These are phyloP conservation scores for Metellina segmentata DNA, from an alignment of 2,888 invertebrate species.

Conservation along the genomic window DNA sequence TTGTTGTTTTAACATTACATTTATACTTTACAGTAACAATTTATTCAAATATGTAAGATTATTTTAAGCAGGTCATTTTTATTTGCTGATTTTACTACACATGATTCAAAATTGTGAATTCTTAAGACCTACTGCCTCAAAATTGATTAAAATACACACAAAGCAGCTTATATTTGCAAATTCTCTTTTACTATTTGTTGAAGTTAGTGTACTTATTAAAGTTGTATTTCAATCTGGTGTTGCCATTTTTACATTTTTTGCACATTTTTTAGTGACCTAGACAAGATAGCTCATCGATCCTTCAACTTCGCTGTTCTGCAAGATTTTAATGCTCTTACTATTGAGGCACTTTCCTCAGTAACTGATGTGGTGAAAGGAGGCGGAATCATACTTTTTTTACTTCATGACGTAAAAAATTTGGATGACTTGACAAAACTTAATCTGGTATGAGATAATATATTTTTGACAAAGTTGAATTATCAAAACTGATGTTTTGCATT, in stretches of 20 bases:
- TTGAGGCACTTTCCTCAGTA: background rate
- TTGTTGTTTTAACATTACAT: no score
- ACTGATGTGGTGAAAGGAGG: constrained; percentile 25
- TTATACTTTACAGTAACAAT: no score
- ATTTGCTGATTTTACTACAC: no score
- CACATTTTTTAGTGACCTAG: constrained; percentile 22
- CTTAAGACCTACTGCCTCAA: background rate
- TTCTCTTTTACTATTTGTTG: background rate
- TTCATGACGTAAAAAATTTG: constrained; percentile 16
- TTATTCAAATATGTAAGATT: no score
- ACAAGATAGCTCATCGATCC: background rate
- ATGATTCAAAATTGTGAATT: no score
- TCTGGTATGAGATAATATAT: constrained; percentile 2
- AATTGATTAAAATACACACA: background rate
- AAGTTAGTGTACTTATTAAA: background rate
- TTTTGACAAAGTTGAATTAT: no score
- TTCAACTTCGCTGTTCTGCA: constrained; percentile 39
- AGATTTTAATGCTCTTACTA: constrained; percentile 34
- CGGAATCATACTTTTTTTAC: constrained; percentile 45
- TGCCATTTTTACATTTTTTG: background rate
- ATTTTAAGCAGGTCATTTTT: no score
- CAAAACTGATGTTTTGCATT: no score
- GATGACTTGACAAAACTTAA: constrained; percentile 21
- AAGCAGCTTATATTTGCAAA: background rate
- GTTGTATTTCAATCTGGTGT: background rate